Evolutionary conservation across 1,140 invertebrate genomes (phyloP), one percentile per base, ranked within the genome.

Genomic region (Papilio machaon): DNA sequence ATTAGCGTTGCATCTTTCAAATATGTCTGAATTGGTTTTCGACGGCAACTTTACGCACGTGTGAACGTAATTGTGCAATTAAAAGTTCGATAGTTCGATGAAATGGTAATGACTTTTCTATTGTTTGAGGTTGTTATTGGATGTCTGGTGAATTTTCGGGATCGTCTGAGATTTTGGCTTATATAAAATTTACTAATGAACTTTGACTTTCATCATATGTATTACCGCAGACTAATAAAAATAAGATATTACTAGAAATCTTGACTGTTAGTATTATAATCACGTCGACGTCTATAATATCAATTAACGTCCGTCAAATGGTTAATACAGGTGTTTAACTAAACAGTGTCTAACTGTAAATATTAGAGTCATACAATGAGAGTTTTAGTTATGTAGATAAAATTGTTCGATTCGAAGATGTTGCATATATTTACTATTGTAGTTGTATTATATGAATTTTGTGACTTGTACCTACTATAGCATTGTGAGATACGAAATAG

Each of bases 1-100:
- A 90, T 92, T 88, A 90, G 85, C 79, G 87, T 80, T 88, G 82
- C 76, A 83, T 85, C 82, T 84, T 82, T 80, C 82, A 64, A 38
- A 76, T 52, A 76, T 54, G 38, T 67, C 54, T 79, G 77, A 38
- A 79, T 64, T 64, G 58, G 30, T 79, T 78, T 78, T 79, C 58
- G 30, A 49, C 58, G 77, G 58, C 58, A 79, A 64, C 30, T 60
- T 79, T 79, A 38, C 46, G 74, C 74, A 76, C 74, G 74, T 79
- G 35, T 64, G 77, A 64, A 79, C 35, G 19, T 64, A 64, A 79
- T 79, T 79, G 77, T 64, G 77, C 58, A 64, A 79, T 79, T 79
- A 67, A 79, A 79, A 79, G 77, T 79, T 64, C 58, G 54, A 79
- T 79, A 38, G 54, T 67, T 79, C 77, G 58, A 70, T 70, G 64